Evolutionary conservation across 1,140 invertebrate species (phyloP).

Genomic region (Coptotermes formosanus): DNA sequence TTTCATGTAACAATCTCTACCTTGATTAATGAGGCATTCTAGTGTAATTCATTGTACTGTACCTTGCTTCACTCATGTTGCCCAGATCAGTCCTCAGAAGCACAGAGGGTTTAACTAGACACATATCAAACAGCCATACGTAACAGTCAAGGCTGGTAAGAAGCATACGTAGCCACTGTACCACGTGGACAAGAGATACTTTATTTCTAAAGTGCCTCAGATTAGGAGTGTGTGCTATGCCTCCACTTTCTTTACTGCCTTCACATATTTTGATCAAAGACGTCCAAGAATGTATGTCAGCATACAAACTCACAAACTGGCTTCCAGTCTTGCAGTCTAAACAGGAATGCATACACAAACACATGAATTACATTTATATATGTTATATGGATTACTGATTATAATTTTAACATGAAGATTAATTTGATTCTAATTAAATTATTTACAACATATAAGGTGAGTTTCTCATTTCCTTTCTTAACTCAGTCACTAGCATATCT

Average conservation of each 20-base stretch:
- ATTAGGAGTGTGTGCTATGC: neutral
- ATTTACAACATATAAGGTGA: too few species aligned
- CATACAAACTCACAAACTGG: neutral
- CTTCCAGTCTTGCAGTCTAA: neutral
- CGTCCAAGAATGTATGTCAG: neutral
- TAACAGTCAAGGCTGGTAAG: constrained; percentile 49
- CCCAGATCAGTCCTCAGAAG: neutral
- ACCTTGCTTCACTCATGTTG: neutral
- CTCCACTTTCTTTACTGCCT: neutral
- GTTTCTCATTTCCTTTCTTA: too few species aligned
- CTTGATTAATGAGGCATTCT: too few species aligned
- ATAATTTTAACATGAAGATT: too few species aligned
- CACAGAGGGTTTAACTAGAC: neutral
- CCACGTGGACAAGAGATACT: neutral
- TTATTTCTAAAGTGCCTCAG: neutral
- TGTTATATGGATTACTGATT: too few species aligned
- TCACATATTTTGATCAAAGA: neutral
- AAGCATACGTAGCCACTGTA: constrained; percentile 41
- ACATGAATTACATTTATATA: too few species aligned
- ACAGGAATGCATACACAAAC: neutral
- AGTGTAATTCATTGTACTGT: neutral
- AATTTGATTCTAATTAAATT: too few species aligned
- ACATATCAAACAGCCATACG: constrained; percentile 46
- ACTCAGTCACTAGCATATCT: too few species aligned
- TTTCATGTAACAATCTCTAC: too few species aligned